Conservation (phyloP, 2,888 invertebrate genomes). For the Tetranychus piercei region DNA sequence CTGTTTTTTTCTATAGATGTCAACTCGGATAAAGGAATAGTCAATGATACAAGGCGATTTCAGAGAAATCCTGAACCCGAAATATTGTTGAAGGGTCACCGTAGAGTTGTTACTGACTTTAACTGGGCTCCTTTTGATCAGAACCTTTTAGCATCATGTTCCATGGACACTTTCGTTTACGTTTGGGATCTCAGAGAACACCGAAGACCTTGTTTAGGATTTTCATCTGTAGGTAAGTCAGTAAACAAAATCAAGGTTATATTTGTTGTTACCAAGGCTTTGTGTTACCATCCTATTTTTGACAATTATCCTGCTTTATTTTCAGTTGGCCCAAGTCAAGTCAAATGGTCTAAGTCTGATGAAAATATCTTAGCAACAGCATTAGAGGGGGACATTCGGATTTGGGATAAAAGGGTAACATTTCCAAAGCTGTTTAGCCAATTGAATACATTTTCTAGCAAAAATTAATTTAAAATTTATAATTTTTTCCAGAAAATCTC, state of each 20-base stretch:
- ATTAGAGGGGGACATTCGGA: constrained; percentile 82
- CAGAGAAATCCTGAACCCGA: neutral
- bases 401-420: constrained; percentile 64
- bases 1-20: neutral
- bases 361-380: constrained; percentile 71
- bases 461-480: neutral
- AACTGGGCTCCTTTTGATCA: constrained; percentile 71
- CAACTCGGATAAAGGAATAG: neutral
- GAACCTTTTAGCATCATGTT: constrained; percentile 59
- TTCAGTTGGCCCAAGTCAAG: constrained; percentile 54
- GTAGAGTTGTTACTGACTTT: constrained; percentile 42
- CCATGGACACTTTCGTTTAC: constrained; percentile 79
- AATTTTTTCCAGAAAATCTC: constrained; percentile 22
- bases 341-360: constrained; percentile 74
- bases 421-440: no score
- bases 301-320: neutral
- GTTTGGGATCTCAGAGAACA: constrained; percentile 58
- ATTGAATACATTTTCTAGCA: neutral
- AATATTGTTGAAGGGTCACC: constrained; percentile 18
- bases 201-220: neutral
- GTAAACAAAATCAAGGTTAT: neutral
- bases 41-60: neutral
- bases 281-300: neutral
- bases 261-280: neutral
- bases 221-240: constrained; percentile 10